Evolutionary conservation across 2,113 vertebrate genomes (phyloP).

Genomic region (Tragelaphus strepsiceros): DNA sequence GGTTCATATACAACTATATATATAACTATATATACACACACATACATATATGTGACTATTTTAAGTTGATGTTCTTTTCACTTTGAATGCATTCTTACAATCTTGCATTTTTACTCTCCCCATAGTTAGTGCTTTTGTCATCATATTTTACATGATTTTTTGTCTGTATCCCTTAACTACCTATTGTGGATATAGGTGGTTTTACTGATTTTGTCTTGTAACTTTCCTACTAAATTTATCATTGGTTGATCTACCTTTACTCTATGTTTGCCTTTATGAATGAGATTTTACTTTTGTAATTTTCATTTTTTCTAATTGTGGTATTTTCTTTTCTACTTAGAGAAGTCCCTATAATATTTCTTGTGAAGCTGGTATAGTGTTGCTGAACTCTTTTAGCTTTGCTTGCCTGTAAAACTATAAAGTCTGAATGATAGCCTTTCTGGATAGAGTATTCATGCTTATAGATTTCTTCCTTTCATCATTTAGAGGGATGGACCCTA

Average conservation of each 20-base stretch:
- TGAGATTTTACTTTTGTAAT: not conserved
- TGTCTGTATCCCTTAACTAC: not conserved
- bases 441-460: not conserved
- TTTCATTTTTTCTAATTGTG: not conserved
- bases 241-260: not conserved
- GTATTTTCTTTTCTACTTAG: not conserved
- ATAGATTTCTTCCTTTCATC: not conserved
- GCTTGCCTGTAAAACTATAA: not conserved
- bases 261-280: not conserved
- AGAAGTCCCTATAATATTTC: not conserved
- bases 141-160: not conserved
- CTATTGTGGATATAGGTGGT: not conserved
- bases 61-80: not conserved
- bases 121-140: not conserved
- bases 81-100: not conserved
- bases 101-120: not conserved
- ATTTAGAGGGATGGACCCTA: not conserved
- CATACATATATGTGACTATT: not conserved
- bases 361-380: not conserved
- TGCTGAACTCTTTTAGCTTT: not conserved
- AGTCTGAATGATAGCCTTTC: not conserved
- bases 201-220: not conserved
- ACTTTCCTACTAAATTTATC: not conserved
- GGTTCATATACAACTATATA: not conserved
- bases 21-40: not conserved